Evolutionary conservation across 2,797 vertebrate genomes (phyloP).

Genomic region (Distichodus sexfasciatus): DNA sequence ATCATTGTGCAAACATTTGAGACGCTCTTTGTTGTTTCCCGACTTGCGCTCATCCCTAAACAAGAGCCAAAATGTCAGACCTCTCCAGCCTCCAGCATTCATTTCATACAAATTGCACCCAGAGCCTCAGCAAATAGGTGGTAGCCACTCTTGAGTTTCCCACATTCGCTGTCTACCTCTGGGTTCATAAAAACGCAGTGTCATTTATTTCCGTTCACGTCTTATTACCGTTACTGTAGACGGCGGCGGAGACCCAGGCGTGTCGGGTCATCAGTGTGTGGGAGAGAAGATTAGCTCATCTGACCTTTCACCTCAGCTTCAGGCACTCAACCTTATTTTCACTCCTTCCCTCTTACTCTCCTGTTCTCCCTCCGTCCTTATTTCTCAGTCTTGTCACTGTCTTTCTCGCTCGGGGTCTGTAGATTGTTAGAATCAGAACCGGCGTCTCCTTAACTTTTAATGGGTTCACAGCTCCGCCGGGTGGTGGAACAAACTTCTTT

Average conservation of each 20-base stretch:
- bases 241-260: neutral
- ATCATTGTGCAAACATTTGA: neutral
- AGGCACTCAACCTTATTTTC: neutral
- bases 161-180: neutral
- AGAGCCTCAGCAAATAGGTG: neutral
- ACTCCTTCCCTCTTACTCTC: neutral
- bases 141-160: neutral
- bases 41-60: too few relatives aligned
- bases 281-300: slow-evolving; percentile 6
- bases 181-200: neutral
- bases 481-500: neutral
- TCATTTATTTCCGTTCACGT: neutral
- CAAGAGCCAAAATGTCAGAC: neutral
- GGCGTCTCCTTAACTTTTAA: slow-evolving; percentile 8
- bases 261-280: neutral
- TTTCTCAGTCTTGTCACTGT: neutral
- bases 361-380: neutral
- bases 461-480: neutral
- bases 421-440: slow-evolving; percentile 1
- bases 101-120: neutral
- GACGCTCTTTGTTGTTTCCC: neutral
- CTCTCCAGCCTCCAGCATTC: neutral
- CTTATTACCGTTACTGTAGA: neutral
- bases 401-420: neutral
- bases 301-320: neutral